Percentiles rank a stretch among this genome's conserved stretches.
Evolutionary conservation across 2,888 invertebrate species (phyloP).

Genomic region (Monochamus alternatus): DNA sequence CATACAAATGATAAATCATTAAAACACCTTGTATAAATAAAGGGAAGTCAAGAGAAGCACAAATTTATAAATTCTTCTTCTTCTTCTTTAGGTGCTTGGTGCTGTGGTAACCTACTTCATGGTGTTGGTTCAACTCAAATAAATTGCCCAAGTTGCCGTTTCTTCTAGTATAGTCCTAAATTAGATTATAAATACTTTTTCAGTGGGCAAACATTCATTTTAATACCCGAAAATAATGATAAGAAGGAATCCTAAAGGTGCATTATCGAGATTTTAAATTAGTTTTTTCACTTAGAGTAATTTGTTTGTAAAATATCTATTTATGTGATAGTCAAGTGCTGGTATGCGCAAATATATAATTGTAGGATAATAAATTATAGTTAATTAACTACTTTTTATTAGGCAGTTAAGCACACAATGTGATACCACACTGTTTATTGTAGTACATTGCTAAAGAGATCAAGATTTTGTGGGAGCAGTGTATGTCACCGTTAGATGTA

Average conservation of each 20-base stretch:
- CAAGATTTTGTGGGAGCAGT: conserved; percentile 6
- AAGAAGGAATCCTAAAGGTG: too few species aligned
- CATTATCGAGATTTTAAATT: not conserved
- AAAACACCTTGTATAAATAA: too few species aligned
- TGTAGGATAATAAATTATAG: not conserved
- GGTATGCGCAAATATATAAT: conserved; percentile 13
- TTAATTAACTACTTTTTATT: not conserved
- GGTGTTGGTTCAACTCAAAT: conserved; percentile 92
- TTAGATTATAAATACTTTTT: too few species aligned
- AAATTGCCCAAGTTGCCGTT: conserved; percentile 55
- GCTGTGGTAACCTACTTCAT: conserved; percentile 93
- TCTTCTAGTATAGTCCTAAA: not conserved
- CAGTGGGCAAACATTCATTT: too few species aligned
- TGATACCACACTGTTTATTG: conserved; percentile 10
- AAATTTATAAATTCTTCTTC: not conserved
- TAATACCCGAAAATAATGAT: too few species aligned
- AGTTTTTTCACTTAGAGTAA: too few species aligned
- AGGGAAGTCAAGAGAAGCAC: too few species aligned
- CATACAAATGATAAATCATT: too few species aligned
- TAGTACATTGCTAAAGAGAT: not conserved
- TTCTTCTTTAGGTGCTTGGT: conserved; percentile 81
- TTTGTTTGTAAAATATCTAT: too few species aligned
- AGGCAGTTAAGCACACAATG: conserved; percentile 11
- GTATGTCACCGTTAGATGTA: not conserved
- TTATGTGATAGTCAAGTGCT: not conserved